Conservation (phyloP, 2,113 vertebrate genomes). For the Microcebus jonahi region DNA sequence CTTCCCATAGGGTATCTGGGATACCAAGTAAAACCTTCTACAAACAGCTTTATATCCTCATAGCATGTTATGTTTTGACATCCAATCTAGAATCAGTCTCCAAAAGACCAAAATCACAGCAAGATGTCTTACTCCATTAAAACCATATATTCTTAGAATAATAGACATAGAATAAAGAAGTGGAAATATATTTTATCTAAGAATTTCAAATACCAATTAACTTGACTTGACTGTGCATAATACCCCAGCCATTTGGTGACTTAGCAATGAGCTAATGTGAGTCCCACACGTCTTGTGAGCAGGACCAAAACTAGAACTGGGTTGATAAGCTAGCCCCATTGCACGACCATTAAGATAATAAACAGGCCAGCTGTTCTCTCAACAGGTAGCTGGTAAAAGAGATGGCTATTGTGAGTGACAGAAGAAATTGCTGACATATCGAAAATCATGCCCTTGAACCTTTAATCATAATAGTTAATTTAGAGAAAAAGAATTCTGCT, state of each 20-base stretch:
- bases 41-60: neutral
- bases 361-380: neutral
- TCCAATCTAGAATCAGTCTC: neutral
- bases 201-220: slow-evolving; percentile 30
- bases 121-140: neutral
- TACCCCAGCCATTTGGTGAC: neutral
- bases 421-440: slow-evolving; percentile 2
- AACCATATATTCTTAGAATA: neutral
- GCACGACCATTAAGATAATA: neutral
- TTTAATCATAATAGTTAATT: neutral
- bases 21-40: neutral
- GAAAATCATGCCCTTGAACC: neutral
- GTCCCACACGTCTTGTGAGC: neutral
- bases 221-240: neutral
- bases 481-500: neutral
- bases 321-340: neutral
- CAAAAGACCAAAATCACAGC: neutral
- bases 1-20: neutral
- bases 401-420: neutral
- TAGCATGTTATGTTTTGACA: neutral
- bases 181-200: neutral
- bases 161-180: neutral
- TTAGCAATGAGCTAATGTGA: neutral
- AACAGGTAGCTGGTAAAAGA: slow-evolving; percentile 40
- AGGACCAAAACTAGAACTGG: neutral